Conservation (phyloP, 2,113 vertebrate genomes). For the Neotoma lepida region DNA sequence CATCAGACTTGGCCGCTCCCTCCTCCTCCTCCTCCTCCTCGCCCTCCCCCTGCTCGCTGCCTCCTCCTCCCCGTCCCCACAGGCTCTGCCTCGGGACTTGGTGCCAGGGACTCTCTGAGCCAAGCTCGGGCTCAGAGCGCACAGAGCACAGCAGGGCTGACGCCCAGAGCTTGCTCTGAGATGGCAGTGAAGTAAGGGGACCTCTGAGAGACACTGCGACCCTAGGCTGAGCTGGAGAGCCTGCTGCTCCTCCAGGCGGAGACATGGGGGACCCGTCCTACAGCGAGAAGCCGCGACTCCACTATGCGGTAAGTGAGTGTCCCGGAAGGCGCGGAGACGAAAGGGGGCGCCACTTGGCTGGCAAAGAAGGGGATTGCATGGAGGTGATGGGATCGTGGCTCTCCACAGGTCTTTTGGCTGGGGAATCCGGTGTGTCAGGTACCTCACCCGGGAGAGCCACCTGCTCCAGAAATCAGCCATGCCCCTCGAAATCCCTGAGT, state of each 20-base stretch:
- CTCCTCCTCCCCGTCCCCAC: conserved; percentile 53
- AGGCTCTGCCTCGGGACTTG: conserved; percentile 67
- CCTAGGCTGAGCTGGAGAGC: not conserved
- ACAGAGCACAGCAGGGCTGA: not conserved
- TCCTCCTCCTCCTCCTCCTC: conserved; percentile 24
- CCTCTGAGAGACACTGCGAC: not conserved
- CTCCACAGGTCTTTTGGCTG: not conserved
- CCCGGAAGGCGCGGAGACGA: not conserved
- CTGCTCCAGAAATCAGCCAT: not conserved
- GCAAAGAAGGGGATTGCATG: not conserved
- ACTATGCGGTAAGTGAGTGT: conserved; percentile 87
- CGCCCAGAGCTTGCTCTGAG: not conserved
- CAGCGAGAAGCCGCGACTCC: conserved; percentile 84
- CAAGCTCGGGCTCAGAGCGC: not conserved
- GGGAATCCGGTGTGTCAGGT: not conserved
- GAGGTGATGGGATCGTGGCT: not conserved
- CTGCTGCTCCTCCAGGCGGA: not conserved
- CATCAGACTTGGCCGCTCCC: conserved; percentile 65
- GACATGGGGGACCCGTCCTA: conserved; percentile 89
- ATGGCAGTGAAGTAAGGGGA: conserved; percentile 70
- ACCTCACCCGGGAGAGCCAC: not conserved
- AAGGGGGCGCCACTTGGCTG: conserved; percentile 75
- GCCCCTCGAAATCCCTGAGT: not conserved
- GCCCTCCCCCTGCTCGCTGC: not conserved
- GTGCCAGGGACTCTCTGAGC: conserved; percentile 37